These are phyloP conservation scores for Sebastes aleutianus DNA, from an alignment of 2,797 vertebrate genomes.

Conservation along the genomic window DNA sequence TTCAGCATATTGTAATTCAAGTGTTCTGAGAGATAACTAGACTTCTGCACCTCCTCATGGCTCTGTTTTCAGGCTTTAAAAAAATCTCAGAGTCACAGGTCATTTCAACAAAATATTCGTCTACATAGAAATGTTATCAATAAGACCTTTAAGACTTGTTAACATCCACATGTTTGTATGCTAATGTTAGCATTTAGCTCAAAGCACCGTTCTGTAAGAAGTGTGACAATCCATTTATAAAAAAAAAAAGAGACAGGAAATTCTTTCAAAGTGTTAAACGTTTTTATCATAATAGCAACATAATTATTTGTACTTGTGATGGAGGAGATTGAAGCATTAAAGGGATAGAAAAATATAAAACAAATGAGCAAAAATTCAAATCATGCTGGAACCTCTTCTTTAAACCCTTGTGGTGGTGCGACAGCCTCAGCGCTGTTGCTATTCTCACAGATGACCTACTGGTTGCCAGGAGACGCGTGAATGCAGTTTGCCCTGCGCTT, in stretches of 20 bases:
- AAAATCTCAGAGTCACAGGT: too few relatives aligned
- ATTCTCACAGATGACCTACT: slow-evolving; percentile 8
- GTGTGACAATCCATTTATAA: not conserved
- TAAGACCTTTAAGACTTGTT: not conserved
- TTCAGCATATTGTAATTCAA: too few relatives aligned
- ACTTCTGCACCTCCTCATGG: too few relatives aligned
- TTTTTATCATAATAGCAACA: not conserved
- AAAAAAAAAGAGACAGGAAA: not conserved
- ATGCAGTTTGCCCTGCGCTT: slow-evolving; percentile 16
- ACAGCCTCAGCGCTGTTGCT: not conserved
- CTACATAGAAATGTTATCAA: too few relatives aligned
- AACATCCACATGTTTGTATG: not conserved
- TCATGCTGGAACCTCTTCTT: slow-evolving; percentile 54
- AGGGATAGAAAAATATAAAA: not conserved
- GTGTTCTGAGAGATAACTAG: too few relatives aligned
- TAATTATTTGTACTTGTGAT: not conserved
- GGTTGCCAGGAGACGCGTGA: slow-evolving; percentile 29
- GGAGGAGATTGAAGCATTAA: not conserved
- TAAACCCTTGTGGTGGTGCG: accelerated
- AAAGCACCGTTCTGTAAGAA: not conserved
- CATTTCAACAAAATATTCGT: too few relatives aligned
- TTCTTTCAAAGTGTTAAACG: not conserved
- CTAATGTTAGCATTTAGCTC: too few relatives aligned
- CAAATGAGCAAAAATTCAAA: not conserved
- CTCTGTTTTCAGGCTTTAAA: too few relatives aligned